Conservation (phyloP, 2,797 vertebrate genomes). For the Craterocephalus amniculus region DNA sequence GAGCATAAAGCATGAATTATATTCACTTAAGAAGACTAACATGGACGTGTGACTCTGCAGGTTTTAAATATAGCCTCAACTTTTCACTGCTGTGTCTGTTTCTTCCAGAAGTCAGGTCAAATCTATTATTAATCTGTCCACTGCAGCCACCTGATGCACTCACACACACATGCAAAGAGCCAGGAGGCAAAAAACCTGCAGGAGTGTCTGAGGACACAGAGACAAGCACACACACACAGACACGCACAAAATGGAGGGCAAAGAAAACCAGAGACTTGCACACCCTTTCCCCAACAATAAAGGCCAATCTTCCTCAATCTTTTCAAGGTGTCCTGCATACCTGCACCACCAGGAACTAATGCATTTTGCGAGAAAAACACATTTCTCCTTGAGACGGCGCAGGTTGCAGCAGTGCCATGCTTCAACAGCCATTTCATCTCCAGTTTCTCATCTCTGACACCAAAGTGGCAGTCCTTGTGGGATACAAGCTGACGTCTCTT, state of each 20-base stretch:
- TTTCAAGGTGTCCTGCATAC: constrained; percentile 29
- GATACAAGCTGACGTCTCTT: constrained; percentile 31
- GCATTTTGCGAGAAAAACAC: constrained; percentile 16
- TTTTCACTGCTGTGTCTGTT: constrained; percentile 43
- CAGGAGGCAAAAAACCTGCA: constrained; percentile 50
- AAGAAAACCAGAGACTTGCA: constrained; percentile 21
- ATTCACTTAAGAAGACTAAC: constrained; percentile 2
- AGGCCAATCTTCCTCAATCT: constrained; percentile 42
- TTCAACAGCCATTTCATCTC: constrained; percentile 33
- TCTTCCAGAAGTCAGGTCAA: constrained; percentile 56
- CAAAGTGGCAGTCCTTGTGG: constrained; percentile 6
- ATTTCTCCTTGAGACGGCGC: constrained; percentile 37
- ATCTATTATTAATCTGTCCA: constrained; percentile 66
- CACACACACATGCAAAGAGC: constrained; percentile 34
- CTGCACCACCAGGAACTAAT: constrained; percentile 17
- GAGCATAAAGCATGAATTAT: constrained; percentile 17
- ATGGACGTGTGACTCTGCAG: constrained; percentile 51
- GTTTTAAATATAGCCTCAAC: constrained; percentile 60
- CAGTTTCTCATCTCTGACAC: constrained; percentile 25
- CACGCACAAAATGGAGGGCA: constrained; percentile 26
- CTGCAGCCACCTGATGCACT: constrained; percentile 50
- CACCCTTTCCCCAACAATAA: constrained; percentile 17
- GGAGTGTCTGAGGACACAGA: constrained; percentile 23
- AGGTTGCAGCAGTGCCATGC: constrained; percentile 13
- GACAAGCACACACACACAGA: not conserved